Evolutionary conservation across 2,113 vertebrate genomes (phyloP).

Genomic region (Alligator sinensis): DNA sequence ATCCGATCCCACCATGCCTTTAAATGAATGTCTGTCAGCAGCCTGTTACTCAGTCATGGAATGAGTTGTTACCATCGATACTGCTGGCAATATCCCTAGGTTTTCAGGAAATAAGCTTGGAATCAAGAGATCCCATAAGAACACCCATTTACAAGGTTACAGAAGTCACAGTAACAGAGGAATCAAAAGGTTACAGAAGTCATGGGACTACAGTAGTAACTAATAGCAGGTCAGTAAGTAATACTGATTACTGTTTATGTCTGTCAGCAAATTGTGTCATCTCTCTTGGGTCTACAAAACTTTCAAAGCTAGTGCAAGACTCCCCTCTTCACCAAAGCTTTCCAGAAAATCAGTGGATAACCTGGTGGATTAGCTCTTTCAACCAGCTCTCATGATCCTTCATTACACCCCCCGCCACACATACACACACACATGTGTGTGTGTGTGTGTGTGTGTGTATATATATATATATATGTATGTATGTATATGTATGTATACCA

Average conservation of each 20-base stretch:
- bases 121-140: not conserved
- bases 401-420: too few species aligned
- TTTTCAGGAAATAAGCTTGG: not conserved
- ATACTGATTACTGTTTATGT: not conserved
- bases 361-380: not conserved
- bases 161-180: not conserved
- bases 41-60: fast-evolving
- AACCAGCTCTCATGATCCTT: too few species aligned
- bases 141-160: not conserved
- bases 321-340: fast-evolving
- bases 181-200: not conserved
- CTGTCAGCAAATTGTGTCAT: not conserved
- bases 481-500: too few species aligned
- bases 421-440: too few species aligned
- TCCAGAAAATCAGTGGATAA: not conserved
- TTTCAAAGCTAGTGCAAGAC: not conserved
- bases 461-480: too few species aligned
- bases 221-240: not conserved
- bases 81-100: not conserved
- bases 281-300: not conserved
- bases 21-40: not conserved
- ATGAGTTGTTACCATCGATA: not conserved
- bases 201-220: not conserved
- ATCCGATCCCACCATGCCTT: too few species aligned
- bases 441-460: too few species aligned